Conservation (phyloP, 2,797 vertebrate genomes). For the Rhadinocentrus ornatus region DNA sequence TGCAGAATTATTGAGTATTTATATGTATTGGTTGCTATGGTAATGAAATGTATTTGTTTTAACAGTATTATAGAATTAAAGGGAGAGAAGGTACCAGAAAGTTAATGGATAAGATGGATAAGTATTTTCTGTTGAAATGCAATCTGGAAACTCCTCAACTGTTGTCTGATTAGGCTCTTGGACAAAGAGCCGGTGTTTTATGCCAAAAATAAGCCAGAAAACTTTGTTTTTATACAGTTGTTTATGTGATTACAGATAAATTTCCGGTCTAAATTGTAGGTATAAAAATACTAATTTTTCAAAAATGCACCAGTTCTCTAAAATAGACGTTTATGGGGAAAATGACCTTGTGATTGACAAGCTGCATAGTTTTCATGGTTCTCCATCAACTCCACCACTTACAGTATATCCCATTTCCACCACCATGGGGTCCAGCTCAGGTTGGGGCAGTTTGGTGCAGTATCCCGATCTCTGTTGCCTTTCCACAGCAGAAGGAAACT, state of each 20-base stretch:
- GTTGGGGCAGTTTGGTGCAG: no score
- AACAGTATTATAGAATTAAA: neutral
- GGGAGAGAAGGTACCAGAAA: neutral
- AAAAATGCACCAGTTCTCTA: neutral
- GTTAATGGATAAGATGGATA: no score
- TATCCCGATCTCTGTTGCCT: no score
- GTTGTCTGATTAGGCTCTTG: neutral
- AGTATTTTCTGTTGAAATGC: no score
- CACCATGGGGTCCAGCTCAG: no score
- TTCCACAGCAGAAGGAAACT: no score
- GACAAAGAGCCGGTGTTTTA: neutral
- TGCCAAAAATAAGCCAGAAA: neutral
- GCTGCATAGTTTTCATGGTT: neutral
- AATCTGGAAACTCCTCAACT: neutral
- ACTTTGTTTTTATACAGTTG: neutral
- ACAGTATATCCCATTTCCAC: no score
- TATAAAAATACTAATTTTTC: neutral
- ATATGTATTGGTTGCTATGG: neutral
- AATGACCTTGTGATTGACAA: neutral
- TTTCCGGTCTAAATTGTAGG: neutral
- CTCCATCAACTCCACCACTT: neutral
- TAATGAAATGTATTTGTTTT: neutral
- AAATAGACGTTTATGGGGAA: neutral
- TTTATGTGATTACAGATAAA: neutral
- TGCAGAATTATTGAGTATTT: neutral